These are phyloP conservation scores for Aethes cnicana DNA, from an alignment of 2,888 invertebrate species.

Conservation along the genomic window DNA sequence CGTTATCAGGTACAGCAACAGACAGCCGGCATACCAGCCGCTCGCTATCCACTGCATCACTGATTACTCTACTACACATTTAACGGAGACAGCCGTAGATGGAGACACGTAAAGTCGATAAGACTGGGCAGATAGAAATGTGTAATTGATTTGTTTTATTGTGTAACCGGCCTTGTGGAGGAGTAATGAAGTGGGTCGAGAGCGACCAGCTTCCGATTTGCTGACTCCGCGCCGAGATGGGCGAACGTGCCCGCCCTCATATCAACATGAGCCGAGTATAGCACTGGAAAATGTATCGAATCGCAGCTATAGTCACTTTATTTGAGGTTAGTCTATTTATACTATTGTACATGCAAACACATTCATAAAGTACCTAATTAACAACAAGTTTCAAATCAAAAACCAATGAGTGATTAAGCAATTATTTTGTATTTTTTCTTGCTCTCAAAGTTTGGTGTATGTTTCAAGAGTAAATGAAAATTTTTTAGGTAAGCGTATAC, in stretches of 20 bases:
- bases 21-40: slow-evolving; percentile 59
- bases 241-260: slow-evolving; percentile 18
- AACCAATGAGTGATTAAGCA: too few species aligned
- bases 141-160: slow-evolving; percentile 25
- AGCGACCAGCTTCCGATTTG: slow-evolving; percentile 17
- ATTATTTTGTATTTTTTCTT: too few species aligned
- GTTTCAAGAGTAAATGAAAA: too few species aligned
- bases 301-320: slow-evolving; percentile 14
- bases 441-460: too few species aligned
- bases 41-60: slow-evolving; percentile 60
- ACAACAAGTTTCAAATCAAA: too few species aligned
- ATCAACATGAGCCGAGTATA: slow-evolving; percentile 20
- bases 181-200: slow-evolving; percentile 23
- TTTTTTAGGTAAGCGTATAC: too few species aligned
- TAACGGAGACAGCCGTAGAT: slow-evolving; percentile 19
- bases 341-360: slow-evolving; percentile 8
- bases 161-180: slow-evolving; percentile 25
- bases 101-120: slow-evolving; percentile 50
- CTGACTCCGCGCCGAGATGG: slow-evolving; percentile 21
- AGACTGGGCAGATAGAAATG: slow-evolving; percentile 44
- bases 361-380: too few species aligned
- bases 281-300: slow-evolving; percentile 24
- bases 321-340: slow-evolving; percentile 22
- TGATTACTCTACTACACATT: slow-evolving; percentile 20
- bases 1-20: slow-evolving; percentile 58